Conservation (phyloP, 2,797 vertebrate species). For the Neosilurus mollespiculum region DNA sequence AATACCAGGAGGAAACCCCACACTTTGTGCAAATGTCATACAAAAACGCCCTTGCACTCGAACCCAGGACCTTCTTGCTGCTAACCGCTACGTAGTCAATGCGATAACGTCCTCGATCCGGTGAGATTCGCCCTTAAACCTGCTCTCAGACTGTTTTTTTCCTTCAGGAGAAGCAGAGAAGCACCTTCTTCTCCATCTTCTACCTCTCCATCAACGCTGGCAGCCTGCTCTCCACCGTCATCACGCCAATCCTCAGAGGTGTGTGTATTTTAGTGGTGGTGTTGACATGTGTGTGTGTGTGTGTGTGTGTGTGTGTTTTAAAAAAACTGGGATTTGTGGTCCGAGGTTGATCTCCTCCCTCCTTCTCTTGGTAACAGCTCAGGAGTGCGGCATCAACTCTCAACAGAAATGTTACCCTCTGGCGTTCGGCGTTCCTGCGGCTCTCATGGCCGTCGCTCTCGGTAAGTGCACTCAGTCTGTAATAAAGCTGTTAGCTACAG, state of each 20-base stretch:
- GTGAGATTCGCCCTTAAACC: too few species aligned
- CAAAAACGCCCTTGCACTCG: too few species aligned
- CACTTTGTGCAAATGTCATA: too few species aligned
- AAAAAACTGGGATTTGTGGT: not conserved
- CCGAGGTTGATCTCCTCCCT: not conserved
- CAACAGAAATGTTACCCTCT: constrained; percentile 84
- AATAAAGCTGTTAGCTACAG: not conserved
- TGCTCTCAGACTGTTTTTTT: not conserved
- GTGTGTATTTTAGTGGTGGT: constrained; percentile 15
- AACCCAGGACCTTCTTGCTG: too few species aligned
- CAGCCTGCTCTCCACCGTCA: constrained; percentile 88
- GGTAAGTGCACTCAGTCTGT: constrained; percentile 71
- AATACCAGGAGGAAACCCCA: too few species aligned
- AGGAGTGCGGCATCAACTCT: constrained; percentile 81
- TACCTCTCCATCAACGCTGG: constrained; percentile 95
- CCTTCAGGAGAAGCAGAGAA: constrained; percentile 86
- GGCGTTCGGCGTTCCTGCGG: constrained; percentile 92
- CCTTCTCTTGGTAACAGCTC: constrained; percentile 69
- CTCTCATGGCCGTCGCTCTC: constrained; percentile 85
- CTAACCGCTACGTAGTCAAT: too few species aligned
- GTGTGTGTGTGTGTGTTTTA: not conserved
- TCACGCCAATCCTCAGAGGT: constrained; percentile 92
- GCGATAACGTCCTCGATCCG: too few species aligned
- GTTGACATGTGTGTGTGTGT: not conserved
- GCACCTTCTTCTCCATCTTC: constrained; percentile 93